Percentiles rank a stretch among this genome's conserved stretches.
phyloP scores from a whole-genome alignment of 2,888 invertebrate species.

The Anthrax anthrax region DNA sequence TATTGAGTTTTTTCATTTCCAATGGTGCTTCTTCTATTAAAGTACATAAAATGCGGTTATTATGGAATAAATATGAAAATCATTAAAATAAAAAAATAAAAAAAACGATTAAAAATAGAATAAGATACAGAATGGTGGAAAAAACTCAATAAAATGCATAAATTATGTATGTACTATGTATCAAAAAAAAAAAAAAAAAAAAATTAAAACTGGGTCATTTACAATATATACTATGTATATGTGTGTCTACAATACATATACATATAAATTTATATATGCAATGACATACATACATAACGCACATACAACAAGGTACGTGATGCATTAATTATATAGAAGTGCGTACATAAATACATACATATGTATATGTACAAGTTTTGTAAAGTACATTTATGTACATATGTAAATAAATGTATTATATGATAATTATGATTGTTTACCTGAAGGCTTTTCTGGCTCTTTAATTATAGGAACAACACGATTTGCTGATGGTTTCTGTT shows the following conservation, averaged over 20 bases:
- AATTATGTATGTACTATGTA: no score
- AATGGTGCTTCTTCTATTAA: slow-evolving; percentile 22
- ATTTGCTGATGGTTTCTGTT: slow-evolving; percentile 31
- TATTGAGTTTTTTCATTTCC: slow-evolving; percentile 30
- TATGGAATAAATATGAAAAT: no score
- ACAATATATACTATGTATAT: no score
- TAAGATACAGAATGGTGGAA: no score
- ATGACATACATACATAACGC: no score
- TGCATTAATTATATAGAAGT: no score
- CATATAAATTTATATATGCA: no score
- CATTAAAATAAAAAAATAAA: no score
- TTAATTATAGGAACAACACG: slow-evolving; percentile 33
- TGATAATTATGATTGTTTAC: slow-evolving; percentile 12
- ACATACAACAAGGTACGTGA: no score
- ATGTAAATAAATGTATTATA: not conserved
- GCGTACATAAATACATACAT: not conserved
- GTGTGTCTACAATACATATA: no score
- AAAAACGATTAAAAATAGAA: not conserved
- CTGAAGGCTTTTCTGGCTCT: slow-evolving; percentile 26
- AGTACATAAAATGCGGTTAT: no score
- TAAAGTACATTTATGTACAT: not conserved
- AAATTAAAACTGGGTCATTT: not conserved
- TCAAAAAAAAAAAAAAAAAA: not conserved
- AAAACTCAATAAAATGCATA: no score
- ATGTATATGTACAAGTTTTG: not conserved